phyloP scores from a whole-genome alignment of 2,888 invertebrate species.

The Sphaeridia pumilis region DNA sequence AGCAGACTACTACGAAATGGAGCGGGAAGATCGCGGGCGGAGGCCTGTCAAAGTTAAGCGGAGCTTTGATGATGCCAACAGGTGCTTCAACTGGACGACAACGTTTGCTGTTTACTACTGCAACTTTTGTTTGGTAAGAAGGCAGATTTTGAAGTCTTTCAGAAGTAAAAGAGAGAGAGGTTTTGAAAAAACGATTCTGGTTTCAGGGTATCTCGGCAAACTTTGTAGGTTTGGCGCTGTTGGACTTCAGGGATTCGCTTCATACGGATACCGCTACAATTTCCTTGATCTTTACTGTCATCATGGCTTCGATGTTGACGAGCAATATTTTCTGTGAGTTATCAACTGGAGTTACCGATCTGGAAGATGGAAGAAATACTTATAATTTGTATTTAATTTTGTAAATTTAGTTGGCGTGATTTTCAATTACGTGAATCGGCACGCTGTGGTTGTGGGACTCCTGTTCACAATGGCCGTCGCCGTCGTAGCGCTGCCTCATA shows the following conservation, averaged over 20 bases:
- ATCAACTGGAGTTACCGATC: no score
- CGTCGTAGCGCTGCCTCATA: conserved; percentile 12
- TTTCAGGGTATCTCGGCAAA: conserved; percentile 23
- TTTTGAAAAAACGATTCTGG: conserved; percentile 1
- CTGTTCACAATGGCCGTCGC: conserved; percentile 12
- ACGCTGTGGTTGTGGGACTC: conserved; percentile 8
- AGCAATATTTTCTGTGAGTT: conserved; percentile 7
- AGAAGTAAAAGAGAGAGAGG: no score
- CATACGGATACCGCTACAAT: conserved; percentile 19
- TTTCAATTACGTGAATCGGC: conserved; percentile 20
- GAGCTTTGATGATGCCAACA: not conserved
- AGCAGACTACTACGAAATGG: not conserved
- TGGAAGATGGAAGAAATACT: no score
- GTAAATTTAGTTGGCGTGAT: conserved; percentile 15
- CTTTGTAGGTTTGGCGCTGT: conserved; percentile 17
- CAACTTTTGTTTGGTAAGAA: conserved; percentile 6
- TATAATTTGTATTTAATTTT: not conserved
- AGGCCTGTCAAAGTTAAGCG: not conserved
- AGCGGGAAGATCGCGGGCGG: not conserved
- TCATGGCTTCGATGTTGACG: conserved; percentile 6
- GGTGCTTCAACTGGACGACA: conserved; percentile 3
- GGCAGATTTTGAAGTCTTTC: no score
- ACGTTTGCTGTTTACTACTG: conserved; percentile 9
- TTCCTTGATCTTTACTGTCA: conserved; percentile 20
- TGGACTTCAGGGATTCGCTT: conserved; percentile 20